These are phyloP conservation scores for Vulpes lagopus DNA, from an alignment of 2,113 vertebrate genomes.

Conservation along the genomic window DNA sequence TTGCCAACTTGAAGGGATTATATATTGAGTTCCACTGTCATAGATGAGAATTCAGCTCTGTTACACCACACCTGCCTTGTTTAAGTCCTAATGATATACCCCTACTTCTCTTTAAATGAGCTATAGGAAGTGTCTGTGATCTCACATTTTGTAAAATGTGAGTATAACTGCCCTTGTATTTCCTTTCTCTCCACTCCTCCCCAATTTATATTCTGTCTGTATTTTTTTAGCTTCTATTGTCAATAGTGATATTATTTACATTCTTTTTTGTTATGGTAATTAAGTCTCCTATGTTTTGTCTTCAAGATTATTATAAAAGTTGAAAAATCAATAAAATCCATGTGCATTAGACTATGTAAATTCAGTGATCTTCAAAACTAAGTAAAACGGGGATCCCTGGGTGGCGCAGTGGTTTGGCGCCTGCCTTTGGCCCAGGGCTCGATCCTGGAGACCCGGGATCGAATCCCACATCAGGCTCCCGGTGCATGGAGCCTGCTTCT, in stretches of 20 bases:
- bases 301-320: neutral
- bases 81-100: neutral
- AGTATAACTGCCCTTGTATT: neutral
- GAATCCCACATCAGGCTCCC: no score
- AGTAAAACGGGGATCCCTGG: no score
- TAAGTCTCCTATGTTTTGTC: neutral
- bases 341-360: neutral
- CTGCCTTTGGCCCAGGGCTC: no score
- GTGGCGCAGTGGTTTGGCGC: no score
- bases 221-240: neutral
- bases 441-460: no score
- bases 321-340: neutral
- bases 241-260: neutral
- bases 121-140: neutral
- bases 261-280: neutral
- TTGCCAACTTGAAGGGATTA: neutral
- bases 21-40: neutral
- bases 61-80: neutral
- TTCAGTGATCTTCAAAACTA: neutral
- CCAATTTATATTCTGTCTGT: neutral
- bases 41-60: neutral
- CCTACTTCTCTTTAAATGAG: neutral
- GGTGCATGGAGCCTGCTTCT: no score
- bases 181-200: neutral
- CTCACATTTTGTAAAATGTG: neutral